Percentiles rank a stretch among this genome's conserved stretches.
Conservation (phyloP, 2,888 invertebrate genomes). For the Pharmacophagus antenor region DNA sequence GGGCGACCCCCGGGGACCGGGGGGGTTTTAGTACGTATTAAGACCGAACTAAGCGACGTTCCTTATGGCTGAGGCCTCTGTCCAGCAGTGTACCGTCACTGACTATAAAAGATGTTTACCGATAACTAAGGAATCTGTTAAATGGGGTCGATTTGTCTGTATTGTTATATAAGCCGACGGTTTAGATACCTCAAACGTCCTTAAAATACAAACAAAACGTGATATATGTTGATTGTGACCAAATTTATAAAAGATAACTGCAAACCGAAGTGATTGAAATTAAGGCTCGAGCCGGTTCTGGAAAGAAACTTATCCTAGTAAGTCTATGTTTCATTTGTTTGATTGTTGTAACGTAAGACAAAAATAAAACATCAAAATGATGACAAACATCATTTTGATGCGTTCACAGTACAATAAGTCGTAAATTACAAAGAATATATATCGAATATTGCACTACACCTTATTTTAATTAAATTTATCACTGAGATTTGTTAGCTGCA, state of each 20-base stretch:
- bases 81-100: too few species aligned
- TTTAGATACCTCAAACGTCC: background rate
- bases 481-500: slow-evolving; percentile 11
- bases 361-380: background rate
- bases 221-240: background rate
- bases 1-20: too few species aligned
- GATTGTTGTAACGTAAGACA: background rate
- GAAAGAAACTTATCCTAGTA: background rate
- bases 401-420: background rate
- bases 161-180: background rate
- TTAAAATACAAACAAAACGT: background rate
- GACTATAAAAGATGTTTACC: too few species aligned
- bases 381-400: too few species aligned
- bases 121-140: background rate
- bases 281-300: background rate
- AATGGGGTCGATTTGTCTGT: background rate
- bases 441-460: background rate
- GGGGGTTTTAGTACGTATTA: too few species aligned
- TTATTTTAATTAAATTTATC: slow-evolving; percentile 5
- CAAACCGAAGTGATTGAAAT: background rate
- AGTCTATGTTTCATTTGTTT: background rate
- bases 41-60: too few species aligned
- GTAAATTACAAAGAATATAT: background rate
- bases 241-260: background rate
- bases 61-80: too few species aligned